phyloP scores from a whole-genome alignment of 2,797 vertebrate species.

The Pangasius djambal region DNA sequence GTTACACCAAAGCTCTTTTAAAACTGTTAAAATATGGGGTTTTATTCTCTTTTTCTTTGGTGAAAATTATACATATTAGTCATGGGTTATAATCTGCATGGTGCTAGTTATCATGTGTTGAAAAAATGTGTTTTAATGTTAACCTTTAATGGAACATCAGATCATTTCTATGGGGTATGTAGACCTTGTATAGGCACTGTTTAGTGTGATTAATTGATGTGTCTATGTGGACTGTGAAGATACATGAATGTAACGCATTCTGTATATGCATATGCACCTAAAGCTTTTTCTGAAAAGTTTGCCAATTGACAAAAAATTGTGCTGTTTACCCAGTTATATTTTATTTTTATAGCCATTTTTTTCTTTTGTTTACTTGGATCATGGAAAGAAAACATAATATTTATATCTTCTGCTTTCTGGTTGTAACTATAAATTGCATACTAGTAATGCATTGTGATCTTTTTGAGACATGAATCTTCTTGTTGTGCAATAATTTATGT shows the following conservation, averaged over 20 bases:
- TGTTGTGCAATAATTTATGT: conserved; percentile 14
- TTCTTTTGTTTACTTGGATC: background rate
- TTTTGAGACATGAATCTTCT: conserved; percentile 11
- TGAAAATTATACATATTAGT: background rate
- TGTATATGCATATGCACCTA: background rate
- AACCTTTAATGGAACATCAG: background rate
- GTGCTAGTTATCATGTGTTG: background rate
- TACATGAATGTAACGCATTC: conserved; percentile 17
- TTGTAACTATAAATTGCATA: background rate
- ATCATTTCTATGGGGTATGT: background rate
- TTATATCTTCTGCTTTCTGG: conserved; percentile 15
- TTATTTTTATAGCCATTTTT: background rate
- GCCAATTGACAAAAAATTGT: background rate
- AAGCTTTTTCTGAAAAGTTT: conserved; percentile 5
- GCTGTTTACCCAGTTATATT: background rate
- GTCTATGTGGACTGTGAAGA: background rate
- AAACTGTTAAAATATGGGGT: background rate
- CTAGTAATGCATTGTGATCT: background rate
- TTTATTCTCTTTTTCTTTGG: background rate
- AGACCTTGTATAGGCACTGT: conserved; percentile 26
- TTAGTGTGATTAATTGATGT: background rate
- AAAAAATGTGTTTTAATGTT: background rate
- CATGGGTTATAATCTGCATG: background rate
- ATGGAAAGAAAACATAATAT: background rate
- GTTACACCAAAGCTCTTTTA: background rate